A percentile compares a stretch with the other conserved stretches of the same genome.
These are phyloP conservation scores for Drosophila nannoptera DNA, from an alignment of 1,140 invertebrate genomes.

Conservation along the genomic window DNA sequence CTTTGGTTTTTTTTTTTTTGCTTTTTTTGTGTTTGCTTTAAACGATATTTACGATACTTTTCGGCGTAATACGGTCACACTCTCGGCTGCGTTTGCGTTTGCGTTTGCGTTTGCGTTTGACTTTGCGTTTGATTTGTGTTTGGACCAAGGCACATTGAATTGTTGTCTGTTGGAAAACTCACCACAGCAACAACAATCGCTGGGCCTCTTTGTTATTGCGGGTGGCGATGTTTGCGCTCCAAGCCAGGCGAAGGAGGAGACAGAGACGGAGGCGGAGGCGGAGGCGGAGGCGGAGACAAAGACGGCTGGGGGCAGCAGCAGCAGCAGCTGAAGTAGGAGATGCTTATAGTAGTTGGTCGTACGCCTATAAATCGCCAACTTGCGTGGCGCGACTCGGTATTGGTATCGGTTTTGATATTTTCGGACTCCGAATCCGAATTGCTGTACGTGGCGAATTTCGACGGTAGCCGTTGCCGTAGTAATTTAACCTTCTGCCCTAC, in stretches of 20 bases:
- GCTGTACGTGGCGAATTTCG: constrained; percentile 47
- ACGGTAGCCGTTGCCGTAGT: constrained; percentile 37
- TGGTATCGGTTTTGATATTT: constrained; percentile 41
- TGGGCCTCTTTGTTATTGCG: constrained; percentile 41
- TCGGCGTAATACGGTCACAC: constrained; percentile 9
- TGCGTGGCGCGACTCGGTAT: constrained; percentile 48
- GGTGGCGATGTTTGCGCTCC: constrained; percentile 7
- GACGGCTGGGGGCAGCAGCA: not conserved
- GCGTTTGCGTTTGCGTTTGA: no score
- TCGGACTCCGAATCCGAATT: constrained; percentile 38
- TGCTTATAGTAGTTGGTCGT: constrained; percentile 35
- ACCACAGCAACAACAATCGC: constrained; percentile 38
- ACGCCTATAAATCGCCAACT: constrained; percentile 47
- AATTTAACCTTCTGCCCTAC: constrained; percentile 78
- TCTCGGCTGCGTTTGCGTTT: not conserved
- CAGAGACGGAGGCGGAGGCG: not conserved
- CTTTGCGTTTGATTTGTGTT: not conserved
- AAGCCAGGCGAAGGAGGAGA: not conserved
- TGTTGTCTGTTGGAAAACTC: constrained; percentile 40
- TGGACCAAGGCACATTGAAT: constrained; percentile 6
- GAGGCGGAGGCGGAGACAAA: not conserved
- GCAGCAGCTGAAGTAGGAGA: not conserved
- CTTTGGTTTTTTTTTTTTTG: constrained; percentile 5
- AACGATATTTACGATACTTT: constrained; percentile 21
- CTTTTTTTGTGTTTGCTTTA: not conserved